Percentiles rank a stretch among this genome's conserved stretches.
These are phyloP conservation scores for Hypercompe scribonia DNA, from an alignment of 2,888 invertebrate species.

Conservation along the genomic window DNA sequence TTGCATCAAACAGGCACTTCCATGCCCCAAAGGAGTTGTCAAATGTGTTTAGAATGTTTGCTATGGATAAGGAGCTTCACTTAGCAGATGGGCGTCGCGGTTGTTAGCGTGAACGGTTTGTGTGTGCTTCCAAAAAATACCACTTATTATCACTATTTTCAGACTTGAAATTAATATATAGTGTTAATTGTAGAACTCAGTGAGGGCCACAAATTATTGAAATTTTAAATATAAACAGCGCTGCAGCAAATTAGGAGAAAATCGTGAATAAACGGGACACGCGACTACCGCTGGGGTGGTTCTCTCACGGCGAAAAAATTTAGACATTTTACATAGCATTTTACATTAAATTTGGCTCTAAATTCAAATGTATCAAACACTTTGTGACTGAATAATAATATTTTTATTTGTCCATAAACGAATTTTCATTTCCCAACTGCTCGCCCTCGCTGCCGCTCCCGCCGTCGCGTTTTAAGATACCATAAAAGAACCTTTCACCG, in stretches of 20 bases:
- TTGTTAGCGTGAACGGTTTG: not conserved
- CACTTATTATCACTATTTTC: not conserved
- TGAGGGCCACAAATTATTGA: too few species aligned
- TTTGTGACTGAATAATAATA: not conserved
- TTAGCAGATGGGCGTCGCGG: not conserved
- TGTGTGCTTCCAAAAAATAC: not conserved
- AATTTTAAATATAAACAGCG: too few species aligned
- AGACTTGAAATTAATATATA: not conserved
- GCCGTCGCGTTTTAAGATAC: not conserved
- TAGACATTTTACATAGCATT: too few species aligned
- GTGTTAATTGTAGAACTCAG: too few species aligned
- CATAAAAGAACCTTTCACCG: not conserved
- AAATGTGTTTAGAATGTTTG: slow-evolving; percentile 62
- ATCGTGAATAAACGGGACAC: too few species aligned
- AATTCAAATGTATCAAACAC: not conserved
- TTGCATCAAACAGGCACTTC: slow-evolving; percentile 47
- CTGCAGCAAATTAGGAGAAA: too few species aligned
- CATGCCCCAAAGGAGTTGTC: slow-evolving; percentile 37
- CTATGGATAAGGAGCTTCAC: slow-evolving; percentile 37
- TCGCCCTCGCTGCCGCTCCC: slow-evolving; percentile 6
- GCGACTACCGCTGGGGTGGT: too few species aligned
- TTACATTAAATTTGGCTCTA: too few species aligned
- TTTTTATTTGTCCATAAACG: not conserved
- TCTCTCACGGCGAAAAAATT: too few species aligned
- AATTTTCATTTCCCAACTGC: not conserved